These are phyloP conservation scores for Melanogrammus aeglefinus DNA, from an alignment of 2,797 vertebrate genomes.

Conservation along the genomic window DNA sequence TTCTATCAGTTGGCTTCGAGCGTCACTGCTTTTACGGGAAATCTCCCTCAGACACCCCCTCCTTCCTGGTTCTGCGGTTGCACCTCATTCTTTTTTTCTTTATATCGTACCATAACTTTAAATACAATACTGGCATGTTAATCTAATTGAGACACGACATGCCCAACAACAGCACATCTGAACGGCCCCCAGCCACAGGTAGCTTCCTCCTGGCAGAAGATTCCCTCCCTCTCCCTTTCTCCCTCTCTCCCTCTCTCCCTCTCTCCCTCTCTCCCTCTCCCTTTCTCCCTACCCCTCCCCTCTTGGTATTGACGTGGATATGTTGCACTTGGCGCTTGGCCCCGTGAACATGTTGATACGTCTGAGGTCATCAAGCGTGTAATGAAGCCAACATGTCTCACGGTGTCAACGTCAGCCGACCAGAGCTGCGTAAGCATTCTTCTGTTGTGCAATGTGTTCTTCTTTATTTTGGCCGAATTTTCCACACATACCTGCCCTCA, in stretches of 20 bases:
- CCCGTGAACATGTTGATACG: not conserved
- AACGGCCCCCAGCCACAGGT: not conserved
- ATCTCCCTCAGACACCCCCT: not conserved
- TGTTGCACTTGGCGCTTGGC: too few relatives aligned
- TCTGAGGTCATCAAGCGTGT: not conserved
- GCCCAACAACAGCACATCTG: conserved; percentile 30
- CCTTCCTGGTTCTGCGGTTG: not conserved
- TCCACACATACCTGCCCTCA: not conserved
- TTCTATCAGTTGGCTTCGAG: too few relatives aligned
- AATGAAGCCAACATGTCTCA: not conserved
- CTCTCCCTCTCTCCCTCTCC: not conserved
- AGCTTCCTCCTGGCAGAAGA: conserved; percentile 28
- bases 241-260: conserved; percentile 3
- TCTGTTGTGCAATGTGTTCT: not conserved
- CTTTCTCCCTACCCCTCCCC: not conserved
- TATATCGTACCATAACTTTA: not conserved
- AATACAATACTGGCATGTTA: not conserved
- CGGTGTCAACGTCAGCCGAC: not conserved
- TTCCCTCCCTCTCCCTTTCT: not conserved
- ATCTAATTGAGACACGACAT: conserved; percentile 7
- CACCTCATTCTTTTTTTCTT: not conserved
- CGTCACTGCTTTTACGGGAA: not conserved
- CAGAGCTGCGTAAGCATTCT: not conserved
- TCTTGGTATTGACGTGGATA: not conserved
- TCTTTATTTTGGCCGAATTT: not conserved